These are phyloP conservation scores for human DNA, from an alignment of 2,113 vertebrate genomes.

Conservation along the genomic window GRCh38 chr4:24430501-24431000, in stretches of 20 bases:
- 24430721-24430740: not conserved
- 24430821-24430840: not conserved
- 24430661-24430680: not conserved
- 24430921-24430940: too few species aligned
- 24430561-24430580: not conserved
- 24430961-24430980: too few species aligned
- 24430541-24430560: not conserved
- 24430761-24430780: not conserved
- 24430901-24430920: too few species aligned
- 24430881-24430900: too few species aligned
- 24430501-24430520: too few species aligned
- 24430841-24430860: too few species aligned
- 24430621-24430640: not conserved
- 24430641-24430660: not conserved
- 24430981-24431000: too few species aligned
- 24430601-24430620: not conserved
- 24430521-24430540: not conserved
- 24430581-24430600: not conserved
- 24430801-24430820: not conserved
- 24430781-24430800: not conserved
- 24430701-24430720: not conserved
- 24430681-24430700: not conserved
- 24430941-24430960: too few species aligned
- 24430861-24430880: too few species aligned
- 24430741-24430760: not conserved